phyloP scores from a whole-genome alignment of 2,888 invertebrate genomes.

The Spisula solida region DNA sequence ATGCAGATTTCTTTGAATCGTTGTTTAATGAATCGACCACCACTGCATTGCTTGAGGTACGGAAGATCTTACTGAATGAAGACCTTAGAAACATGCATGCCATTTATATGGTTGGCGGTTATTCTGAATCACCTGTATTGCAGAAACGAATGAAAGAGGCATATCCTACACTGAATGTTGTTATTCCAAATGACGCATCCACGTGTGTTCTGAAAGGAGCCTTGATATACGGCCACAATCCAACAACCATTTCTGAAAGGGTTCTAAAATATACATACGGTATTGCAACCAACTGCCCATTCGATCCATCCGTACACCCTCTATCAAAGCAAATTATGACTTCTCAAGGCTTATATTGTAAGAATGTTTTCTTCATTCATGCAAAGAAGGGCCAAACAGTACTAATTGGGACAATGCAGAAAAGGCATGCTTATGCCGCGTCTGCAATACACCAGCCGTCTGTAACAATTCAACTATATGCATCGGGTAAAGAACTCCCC shows the following conservation, averaged over 20 bases:
- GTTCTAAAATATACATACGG: slow-evolving; percentile 46
- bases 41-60: slow-evolving; percentile 5
- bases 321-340: not conserved
- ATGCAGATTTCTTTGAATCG: not conserved
- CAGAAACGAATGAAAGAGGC: slow-evolving; percentile 31
- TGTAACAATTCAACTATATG: slow-evolving; percentile 32
- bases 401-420: slow-evolving; percentile 18
- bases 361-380: slow-evolving; percentile 31
- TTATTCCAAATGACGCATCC: slow-evolving; percentile 37
- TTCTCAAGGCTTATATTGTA: slow-evolving; percentile 7
- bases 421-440: slow-evolving; percentile 1
- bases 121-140: slow-evolving; percentile 41
- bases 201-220: slow-evolving; percentile 39
- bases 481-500: slow-evolving; percentile 29
- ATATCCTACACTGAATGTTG: slow-evolving; percentile 5
- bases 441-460: not conserved
- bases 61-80: slow-evolving; percentile 13
- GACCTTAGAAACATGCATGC: slow-evolving; percentile 16
- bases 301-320: not conserved
- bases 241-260: slow-evolving; percentile 9
- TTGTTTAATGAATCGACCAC: slow-evolving; percentile 37
- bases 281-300: not conserved
- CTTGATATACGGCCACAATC: slow-evolving; percentile 40
- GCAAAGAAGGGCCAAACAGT: slow-evolving; percentile 42
- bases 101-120: slow-evolving; percentile 55